Base-by-base conservation (phyloP, 2,797 vertebrate genomes). In the Artibeus jamaicensis region DNA sequence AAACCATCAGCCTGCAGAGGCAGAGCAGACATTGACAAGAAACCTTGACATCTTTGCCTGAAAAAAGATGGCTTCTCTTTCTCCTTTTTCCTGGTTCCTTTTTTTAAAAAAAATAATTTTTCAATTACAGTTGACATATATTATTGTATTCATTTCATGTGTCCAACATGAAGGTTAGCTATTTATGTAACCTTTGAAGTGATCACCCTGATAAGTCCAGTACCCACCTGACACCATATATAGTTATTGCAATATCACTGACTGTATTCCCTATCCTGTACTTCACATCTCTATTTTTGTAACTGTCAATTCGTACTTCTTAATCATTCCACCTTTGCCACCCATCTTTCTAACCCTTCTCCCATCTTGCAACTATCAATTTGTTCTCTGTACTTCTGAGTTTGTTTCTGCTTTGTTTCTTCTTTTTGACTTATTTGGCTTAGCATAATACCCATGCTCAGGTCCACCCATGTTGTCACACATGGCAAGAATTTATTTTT, bases 11-110 rank as follows among this genome's bases (percentile, higher is more conserved):
- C 68, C 96, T 97, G 97, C 93, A 76, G 96, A 97, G 96, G 94
- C 96, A 96, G 95, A 84, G 95, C 37, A 85, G 93, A 98, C 92
- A 94, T 90, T 97, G 97, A 98, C 96, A 96, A 97, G 98, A 98
- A 98, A 98, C 97, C 95, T 97, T 98, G 98, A 98, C 98, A 98
- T 96, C 86, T 95, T 88, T 97, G 96, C 95, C 96, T 95, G 91
- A 93, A 97, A 97, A 95, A 95, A 96, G 93, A 57, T 98, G 94
- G 83, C 85, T 96, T 97, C 82, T 88, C 24, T 91, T 37, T 88
- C 90, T 94, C 78, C 5, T 94, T 97, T 95, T 24, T 26, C 26
- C 42, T 67, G 0, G 0, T 6, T 10, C 73, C 19, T 85, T 95
- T 46, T 42, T 9, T n/a, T n/a, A 42, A 67, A 32, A 42, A 42